Base-by-base conservation (phyloP, 2,797 vertebrate genomes). In the Danionella dracula region DNA sequence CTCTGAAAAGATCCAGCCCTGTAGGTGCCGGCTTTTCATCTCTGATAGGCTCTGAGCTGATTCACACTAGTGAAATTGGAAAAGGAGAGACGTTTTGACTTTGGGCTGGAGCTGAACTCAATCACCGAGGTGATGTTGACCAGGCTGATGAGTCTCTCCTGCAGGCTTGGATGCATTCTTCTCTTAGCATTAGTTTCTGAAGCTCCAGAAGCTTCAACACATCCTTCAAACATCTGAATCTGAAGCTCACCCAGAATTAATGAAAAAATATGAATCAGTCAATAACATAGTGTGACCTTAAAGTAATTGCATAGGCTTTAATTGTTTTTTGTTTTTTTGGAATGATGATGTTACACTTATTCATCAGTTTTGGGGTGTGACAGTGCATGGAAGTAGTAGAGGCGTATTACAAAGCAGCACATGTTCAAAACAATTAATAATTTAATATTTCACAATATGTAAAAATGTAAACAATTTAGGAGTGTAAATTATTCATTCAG, bases 101-200 rank as follows among this genome's bases (percentile, higher is more conserved):
- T 16, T 23, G 16, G n/a, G 17, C 40, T 7, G 51, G 40, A 76
- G 23, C 76, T 83, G 84, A 85, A 85, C 80, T 82, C 85, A 87
- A 86, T 87, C 83, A 86, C 61, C 37, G 70, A 73, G 67, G 66
- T 67, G 62, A 79, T 87, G 87, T 87, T 86, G 85, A 85, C 85
- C 78, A 80, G 83, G 78, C 81, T 83, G 83, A 87, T 87, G 81
- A 83, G 81, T 71, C 79, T 80, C 77, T 85, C 81, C 80, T 69
- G 78, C 76, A 66, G 75, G 78, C 82, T 81, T 76, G 77, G 86
- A 77, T 76, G 82, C 51, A 75, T 76, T 84, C 78, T 76, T 84
- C 78, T 68, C 81, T 78, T 83, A 78, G 79, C 62, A 81, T 51
- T 88, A 87, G 86, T 85, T 85, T 85, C 81, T 84, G 17, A 53